These are phyloP conservation scores for Paratilapia polleni DNA, from an alignment of 2,113 vertebrate species.

Conservation along the genomic window DNA sequence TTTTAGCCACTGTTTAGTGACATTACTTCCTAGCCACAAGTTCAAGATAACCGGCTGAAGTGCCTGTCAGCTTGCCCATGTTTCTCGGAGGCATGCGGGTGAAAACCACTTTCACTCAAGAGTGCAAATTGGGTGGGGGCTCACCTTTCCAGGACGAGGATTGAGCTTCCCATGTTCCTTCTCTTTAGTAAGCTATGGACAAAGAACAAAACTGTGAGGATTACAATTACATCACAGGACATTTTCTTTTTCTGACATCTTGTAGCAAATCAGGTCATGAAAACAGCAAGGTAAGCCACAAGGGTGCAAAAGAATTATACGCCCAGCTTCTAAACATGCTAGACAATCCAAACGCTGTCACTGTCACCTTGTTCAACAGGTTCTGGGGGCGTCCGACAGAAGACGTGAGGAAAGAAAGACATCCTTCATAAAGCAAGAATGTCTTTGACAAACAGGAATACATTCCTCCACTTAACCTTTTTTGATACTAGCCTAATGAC, in stretches of 20 bases:
- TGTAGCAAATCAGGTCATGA: background rate
- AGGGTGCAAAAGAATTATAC: background rate
- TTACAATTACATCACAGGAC: background rate
- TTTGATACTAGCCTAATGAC: background rate
- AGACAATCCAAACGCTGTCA: background rate
- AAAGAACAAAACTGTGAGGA: constrained; percentile 21
- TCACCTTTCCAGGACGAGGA: constrained; percentile 94
- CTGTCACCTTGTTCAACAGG: background rate
- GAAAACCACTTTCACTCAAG: background rate
- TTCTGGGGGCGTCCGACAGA: background rate
- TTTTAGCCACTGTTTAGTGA: background rate
- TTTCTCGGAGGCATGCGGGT: background rate
- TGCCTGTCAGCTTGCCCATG: background rate
- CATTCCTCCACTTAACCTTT: background rate
- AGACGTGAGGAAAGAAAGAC: background rate
- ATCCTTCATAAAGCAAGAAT: background rate
- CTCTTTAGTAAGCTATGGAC: constrained; percentile 80
- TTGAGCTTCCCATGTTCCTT: constrained; percentile 88
- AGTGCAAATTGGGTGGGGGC: constrained; percentile 2
- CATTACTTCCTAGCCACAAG: background rate
- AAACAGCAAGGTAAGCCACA: background rate
- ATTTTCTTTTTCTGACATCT: background rate
- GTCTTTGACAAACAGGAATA: constrained; percentile 4
- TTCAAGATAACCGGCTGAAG: background rate
- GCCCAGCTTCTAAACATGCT: background rate